Evolutionary conservation across 2,888 invertebrate species (phyloP).

Genomic region (Nycteola revayana): DNA sequence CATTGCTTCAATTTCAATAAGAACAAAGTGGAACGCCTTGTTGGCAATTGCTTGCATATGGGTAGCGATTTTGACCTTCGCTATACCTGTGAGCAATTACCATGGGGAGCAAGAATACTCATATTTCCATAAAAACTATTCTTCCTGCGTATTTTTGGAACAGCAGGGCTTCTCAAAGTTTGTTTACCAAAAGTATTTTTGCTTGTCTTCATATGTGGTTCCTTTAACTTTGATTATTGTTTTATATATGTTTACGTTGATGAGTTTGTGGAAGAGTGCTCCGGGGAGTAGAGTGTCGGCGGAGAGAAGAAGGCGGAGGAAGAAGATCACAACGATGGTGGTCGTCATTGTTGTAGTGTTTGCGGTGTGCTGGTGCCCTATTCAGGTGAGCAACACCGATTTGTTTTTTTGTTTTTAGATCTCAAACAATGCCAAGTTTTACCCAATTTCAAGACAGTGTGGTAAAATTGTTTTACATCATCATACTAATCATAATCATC

Average conservation of each 20-base stretch:
- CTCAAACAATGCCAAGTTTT: too few relatives aligned
- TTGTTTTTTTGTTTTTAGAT: too few relatives aligned
- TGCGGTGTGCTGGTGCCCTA: slow-evolving; percentile 96
- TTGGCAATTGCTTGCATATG: slow-evolving; percentile 90
- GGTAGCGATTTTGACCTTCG: slow-evolving; percentile 89
- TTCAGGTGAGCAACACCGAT: slow-evolving; percentile 94
- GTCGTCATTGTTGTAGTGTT: slow-evolving; percentile 95
- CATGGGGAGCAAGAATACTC: slow-evolving; percentile 88
- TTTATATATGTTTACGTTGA: slow-evolving; percentile 94
- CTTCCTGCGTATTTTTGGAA: slow-evolving; percentile 86
- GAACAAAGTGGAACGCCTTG: slow-evolving; percentile 91
- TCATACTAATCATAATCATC: too few relatives aligned
- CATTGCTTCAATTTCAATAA: slow-evolving; percentile 91
- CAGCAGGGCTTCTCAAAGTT: slow-evolving; percentile 83
- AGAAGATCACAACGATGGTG: slow-evolving; percentile 95
- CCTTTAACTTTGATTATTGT: slow-evolving; percentile 93
- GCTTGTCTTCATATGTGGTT: slow-evolving; percentile 93
- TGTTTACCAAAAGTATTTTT: slow-evolving; percentile 90
- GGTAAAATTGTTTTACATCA: too few relatives aligned
- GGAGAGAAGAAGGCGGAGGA: slow-evolving; percentile 91
- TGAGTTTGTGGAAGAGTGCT: slow-evolving; percentile 91
- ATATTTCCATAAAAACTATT: slow-evolving; percentile 83
- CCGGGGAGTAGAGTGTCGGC: slow-evolving; percentile 91
- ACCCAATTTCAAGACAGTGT: too few relatives aligned
- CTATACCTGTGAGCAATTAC: slow-evolving; percentile 89